phyloP scores from a whole-genome alignment of 2,797 vertebrate species.

The Euthynnus affinis region DNA sequence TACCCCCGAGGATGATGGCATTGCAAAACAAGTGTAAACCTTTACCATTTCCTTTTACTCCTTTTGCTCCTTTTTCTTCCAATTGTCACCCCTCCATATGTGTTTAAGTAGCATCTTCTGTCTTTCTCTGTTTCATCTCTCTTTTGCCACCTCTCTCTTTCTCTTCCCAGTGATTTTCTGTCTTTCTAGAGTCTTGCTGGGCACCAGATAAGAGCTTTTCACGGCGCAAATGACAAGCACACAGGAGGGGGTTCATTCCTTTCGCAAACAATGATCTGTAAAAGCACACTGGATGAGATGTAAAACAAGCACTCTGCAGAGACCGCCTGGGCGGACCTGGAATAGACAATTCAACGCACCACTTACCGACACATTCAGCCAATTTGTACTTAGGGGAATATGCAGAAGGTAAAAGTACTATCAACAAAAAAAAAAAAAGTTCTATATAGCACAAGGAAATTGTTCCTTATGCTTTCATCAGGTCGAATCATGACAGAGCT shows the following conservation, averaged over 20 bases:
- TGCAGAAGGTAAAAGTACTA: constrained; percentile 50
- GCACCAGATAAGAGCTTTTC: constrained; percentile 67
- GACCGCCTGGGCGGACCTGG: constrained; percentile 69
- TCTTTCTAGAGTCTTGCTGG: constrained; percentile 59
- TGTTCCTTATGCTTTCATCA: constrained; percentile 22
- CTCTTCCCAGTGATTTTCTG: constrained; percentile 50
- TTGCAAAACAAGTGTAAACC: constrained; percentile 7
- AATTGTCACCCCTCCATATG: constrained; percentile 34
- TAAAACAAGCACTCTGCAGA: constrained; percentile 66
- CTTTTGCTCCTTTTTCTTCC: constrained; percentile 6
- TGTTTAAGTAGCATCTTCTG: constrained; percentile 27
- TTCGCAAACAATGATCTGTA: constrained; percentile 76
- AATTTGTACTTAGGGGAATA: constrained; percentile 63
- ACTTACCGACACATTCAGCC: constrained; percentile 71
- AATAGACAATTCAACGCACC: constrained; percentile 78
- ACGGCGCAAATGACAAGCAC: constrained; percentile 63
- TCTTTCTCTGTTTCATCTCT: constrained; percentile 24
- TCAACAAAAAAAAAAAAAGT: too few relatives aligned
- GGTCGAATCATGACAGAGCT: constrained; percentile 1
- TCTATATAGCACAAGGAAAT: constrained; percentile 25
- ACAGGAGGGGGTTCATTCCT: constrained; percentile 65
- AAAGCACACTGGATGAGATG: constrained; percentile 66
- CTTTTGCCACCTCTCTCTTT: constrained; percentile 16
- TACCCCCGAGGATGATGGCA: background rate
- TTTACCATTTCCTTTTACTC: constrained; percentile 19